phyloP scores from a whole-genome alignment of 2,797 vertebrate genomes.

The Enteromius radiatus region DNA sequence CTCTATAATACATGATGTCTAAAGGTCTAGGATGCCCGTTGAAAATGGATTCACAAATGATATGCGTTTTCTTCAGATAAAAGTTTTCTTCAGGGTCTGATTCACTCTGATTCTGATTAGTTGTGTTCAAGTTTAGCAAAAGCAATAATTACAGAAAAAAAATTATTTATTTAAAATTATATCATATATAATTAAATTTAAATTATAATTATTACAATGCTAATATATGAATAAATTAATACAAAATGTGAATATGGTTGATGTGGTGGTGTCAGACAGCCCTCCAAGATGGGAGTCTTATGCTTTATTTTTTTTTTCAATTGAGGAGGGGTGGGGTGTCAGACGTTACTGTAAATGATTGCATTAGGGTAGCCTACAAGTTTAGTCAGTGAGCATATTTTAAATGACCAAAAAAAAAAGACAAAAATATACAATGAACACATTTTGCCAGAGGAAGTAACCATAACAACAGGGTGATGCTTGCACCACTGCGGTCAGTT shows the following conservation, averaged over 20 bases:
- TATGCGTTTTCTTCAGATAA: too few relatives aligned
- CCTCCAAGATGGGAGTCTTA: background rate
- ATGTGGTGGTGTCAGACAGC: background rate
- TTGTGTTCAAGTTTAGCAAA: background rate
- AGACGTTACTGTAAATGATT: background rate
- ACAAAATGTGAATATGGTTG: background rate
- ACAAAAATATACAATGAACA: background rate
- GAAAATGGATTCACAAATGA: background rate
- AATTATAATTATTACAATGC: background rate
- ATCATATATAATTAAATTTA: too few relatives aligned
- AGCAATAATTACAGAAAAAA: background rate
- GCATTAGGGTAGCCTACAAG: background rate
- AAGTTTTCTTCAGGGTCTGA: background rate
- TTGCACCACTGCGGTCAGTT: background rate
- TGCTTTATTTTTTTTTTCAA: background rate
- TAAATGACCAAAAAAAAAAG: background rate
- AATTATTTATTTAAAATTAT: too few relatives aligned
- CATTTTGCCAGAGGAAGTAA: background rate
- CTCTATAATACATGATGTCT: background rate
- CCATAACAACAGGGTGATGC: conserved; percentile 1
- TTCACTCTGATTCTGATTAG: background rate
- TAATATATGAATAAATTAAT: background rate
- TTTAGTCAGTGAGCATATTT: background rate
- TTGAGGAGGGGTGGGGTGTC: too few relatives aligned
- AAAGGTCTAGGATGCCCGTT: background rate